Percentiles rank a stretch among this genome's conserved stretches.
These are phyloP conservation scores for Amphiura filiformis DNA, from an alignment of 35 echinoderm and acorn worm species.

Conservation along the genomic window DNA sequence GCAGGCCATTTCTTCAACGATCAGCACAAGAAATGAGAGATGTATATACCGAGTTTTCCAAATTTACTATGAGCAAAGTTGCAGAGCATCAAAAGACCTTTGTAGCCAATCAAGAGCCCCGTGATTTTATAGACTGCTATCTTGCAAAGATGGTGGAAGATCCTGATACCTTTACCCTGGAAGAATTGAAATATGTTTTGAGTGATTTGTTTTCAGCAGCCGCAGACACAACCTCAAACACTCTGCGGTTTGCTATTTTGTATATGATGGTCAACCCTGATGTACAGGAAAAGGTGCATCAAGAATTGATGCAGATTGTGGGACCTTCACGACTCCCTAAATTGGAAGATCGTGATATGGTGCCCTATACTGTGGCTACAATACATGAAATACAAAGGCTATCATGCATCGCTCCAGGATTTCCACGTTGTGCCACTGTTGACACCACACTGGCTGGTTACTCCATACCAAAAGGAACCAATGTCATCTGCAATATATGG, in stretches of 20 bases:
- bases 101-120: slow-evolving; percentile 9
- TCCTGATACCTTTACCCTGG: neutral
- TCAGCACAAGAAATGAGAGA: neutral
- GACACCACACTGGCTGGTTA: too few species aligned
- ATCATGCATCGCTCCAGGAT: too few species aligned
- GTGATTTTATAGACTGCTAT: slow-evolving; percentile 54
- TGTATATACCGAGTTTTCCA: neutral
- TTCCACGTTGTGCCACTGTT: too few species aligned
- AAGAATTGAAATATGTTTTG: slow-evolving; percentile 24
- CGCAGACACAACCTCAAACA: slow-evolving; percentile 52
- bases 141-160: slow-evolving; percentile 17
- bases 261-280: slow-evolving; percentile 50
- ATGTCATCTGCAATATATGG: too few species aligned
- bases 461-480: too few species aligned
- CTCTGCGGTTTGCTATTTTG: slow-evolving; percentile 45
- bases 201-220: slow-evolving; percentile 55
- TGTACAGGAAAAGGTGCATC: slow-evolving; percentile 50
- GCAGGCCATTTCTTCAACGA: neutral
- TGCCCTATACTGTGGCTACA: too few species aligned
- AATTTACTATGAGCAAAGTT: neutral
- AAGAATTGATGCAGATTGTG: slow-evolving; percentile 27
- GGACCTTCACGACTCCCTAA: too few species aligned
- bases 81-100: neutral
- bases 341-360: too few species aligned
- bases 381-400: too few species aligned